Evolutionary conservation across 2,113 vertebrate species (phyloP), one percentile per base, ranked within the genome.

Genomic region (Ptilorrhoa leucosticta): DNA sequence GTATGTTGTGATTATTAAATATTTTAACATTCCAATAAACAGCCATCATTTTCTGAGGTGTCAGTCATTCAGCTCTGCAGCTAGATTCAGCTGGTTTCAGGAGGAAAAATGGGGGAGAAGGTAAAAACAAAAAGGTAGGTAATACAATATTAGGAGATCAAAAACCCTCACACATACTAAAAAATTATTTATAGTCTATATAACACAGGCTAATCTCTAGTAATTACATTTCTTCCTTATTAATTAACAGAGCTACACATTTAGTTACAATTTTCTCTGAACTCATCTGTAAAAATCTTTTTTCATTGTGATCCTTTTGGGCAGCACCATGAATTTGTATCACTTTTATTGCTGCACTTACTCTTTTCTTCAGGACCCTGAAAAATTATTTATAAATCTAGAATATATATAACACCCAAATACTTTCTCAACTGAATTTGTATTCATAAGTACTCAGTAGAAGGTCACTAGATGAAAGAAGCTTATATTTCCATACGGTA

Each of bases 391-490:
- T 91, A 93, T 79, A 93, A 85, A 89, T 80, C 40, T 35, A 76
- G 30, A 73, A 69, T 69, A 96, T 70, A 94, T 88, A 57, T 30
- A 82, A 83, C 58, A 88, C 37, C 73, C 42, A 81, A 95, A 87
- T 72, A 82, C 50, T 90, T 93, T 56, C 57, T 83, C 63, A 94
- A 37, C 50, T 63, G 40, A 83, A 72, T 80, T 79, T 80, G 23
- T 85, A 90, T 77, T 77, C 58, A 11, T 69, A 94, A 95, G 65
- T 94, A 90, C 42, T 83, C 78, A 66, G 42, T 17, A 83, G 87
- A 91, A 95, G 88, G 79, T 86, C 77, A 89, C 50, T 84, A 87
- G 65, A 91, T 92, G 91, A 81, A 94, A 89, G 76, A 30, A 83
- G 61, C 56, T 82, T 78, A 2, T 48, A 92, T 89, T 91, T 94